Percentiles rank a stretch among this genome's conserved stretches.
Conservation (phyloP, 1,140 invertebrate species). For the Nomia melanderi region DNA sequence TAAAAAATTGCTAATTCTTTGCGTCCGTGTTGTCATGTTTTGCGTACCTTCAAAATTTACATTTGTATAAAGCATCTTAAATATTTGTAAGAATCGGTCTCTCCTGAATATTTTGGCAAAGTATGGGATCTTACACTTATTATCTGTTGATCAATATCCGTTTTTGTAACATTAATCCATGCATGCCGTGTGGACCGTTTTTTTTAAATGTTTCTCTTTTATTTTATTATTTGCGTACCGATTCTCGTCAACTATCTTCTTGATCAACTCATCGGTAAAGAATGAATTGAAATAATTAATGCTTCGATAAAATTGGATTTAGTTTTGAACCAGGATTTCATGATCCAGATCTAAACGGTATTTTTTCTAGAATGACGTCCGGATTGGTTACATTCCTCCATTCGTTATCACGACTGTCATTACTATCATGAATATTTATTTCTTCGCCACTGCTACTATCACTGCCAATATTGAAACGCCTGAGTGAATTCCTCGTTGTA, state of each 20-base stretch:
- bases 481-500: slow-evolving; percentile 20
- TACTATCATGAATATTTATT: slow-evolving; percentile 14
- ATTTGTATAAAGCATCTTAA: slow-evolving; percentile 35
- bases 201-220: slow-evolving; percentile 4
- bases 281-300: not conserved
- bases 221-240: slow-evolving; percentile 24
- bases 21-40: slow-evolving; percentile 59
- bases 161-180: slow-evolving; percentile 34
- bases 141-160: slow-evolving; percentile 24
- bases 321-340: not conserved
- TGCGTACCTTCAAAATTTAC: slow-evolving; percentile 8
- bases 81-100: slow-evolving; percentile 34
- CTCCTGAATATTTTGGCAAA: slow-evolving; percentile 35
- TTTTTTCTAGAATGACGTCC: slow-evolving; percentile 21
- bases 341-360: slow-evolving; percentile 13
- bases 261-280: slow-evolving; percentile 27
- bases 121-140: slow-evolving; percentile 14
- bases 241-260: slow-evolving; percentile 28
- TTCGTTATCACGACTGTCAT: not conserved
- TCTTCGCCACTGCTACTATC: slow-evolving; percentile 26
- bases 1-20: slow-evolving; percentile 54
- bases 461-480: slow-evolving; percentile 21
- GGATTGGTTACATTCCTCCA: slow-evolving; percentile 22
- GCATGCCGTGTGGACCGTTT: slow-evolving; percentile 18
- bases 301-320: not conserved